Evolutionary conservation across 2,888 invertebrate species (phyloP).

Genomic region (Chrysomela aeneicollis): DNA sequence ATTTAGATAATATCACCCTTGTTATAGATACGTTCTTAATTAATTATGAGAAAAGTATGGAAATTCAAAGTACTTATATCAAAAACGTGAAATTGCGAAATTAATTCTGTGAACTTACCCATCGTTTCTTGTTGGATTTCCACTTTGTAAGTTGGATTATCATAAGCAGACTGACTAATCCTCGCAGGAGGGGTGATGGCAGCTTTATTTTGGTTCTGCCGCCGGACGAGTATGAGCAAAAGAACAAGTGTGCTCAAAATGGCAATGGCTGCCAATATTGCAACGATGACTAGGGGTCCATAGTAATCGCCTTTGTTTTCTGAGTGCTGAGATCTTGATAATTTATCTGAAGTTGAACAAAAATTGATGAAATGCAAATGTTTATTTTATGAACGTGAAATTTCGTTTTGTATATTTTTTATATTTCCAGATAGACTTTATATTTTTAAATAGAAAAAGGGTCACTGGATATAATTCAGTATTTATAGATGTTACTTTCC

Average conservation of each 20-base stretch:
- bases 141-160: constrained; percentile 94
- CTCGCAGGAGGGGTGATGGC: constrained; percentile 77
- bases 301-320: constrained; percentile 80
- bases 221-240: constrained; percentile 79
- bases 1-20: too few relatives aligned
- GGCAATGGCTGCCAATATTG: constrained; percentile 85
- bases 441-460: too few relatives aligned
- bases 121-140: constrained; percentile 92
- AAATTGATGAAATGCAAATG: constrained; percentile 27
- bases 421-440: too few relatives aligned
- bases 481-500: too few relatives aligned
- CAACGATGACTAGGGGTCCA: constrained; percentile 86
- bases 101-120: constrained; percentile 68
- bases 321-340: constrained; percentile 63
- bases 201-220: constrained; percentile 74
- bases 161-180: constrained; percentile 88
- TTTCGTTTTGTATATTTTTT: too few relatives aligned
- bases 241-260: constrained; percentile 83
- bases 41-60: too few relatives aligned
- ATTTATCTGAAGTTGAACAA: constrained; percentile 53
- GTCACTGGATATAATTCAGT: too few relatives aligned
- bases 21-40: too few relatives aligned
- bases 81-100: too few relatives aligned
- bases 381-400: too few relatives aligned
- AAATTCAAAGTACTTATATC: background rate